Conservation (phyloP, 35 echinoderm and acorn worm species). For the Amphiura filiformis region DNA sequence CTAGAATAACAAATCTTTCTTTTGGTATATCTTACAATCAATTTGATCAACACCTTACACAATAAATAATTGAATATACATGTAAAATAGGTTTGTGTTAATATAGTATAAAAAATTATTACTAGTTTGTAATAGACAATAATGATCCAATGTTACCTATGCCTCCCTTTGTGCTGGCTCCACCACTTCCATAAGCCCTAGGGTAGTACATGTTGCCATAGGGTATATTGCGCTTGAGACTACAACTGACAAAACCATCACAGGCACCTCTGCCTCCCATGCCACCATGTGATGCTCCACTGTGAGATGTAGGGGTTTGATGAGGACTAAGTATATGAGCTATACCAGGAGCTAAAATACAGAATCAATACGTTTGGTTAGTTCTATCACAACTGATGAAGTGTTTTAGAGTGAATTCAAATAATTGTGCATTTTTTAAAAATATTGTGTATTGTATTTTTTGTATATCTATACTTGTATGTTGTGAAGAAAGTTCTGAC, state of each 20-base stretch:
- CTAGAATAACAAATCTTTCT: too few relatives aligned
- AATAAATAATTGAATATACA: too few relatives aligned
- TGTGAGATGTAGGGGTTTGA: not conserved
- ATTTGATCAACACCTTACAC: too few relatives aligned
- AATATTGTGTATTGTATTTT: not conserved
- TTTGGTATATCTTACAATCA: too few relatives aligned
- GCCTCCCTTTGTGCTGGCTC: slow-evolving; percentile 40
- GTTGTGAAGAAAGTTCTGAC: not conserved
- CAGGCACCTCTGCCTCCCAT: slow-evolving; percentile 75
- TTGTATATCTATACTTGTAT: not conserved
- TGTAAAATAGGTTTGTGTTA: too few relatives aligned
- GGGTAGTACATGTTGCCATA: slow-evolving; percentile 75
- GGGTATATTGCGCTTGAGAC: slow-evolving; percentile 53
- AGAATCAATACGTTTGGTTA: too few relatives aligned
- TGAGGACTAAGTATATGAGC: slow-evolving; percentile 35
- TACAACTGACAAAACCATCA: slow-evolving; percentile 55
- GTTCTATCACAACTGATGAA: too few relatives aligned
- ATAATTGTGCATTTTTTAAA: too few relatives aligned
- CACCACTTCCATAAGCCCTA: slow-evolving; percentile 75
- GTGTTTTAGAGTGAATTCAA: too few relatives aligned
- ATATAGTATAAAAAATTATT: too few relatives aligned
- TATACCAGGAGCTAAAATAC: slow-evolving; percentile 75
- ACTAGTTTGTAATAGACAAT: too few relatives aligned
- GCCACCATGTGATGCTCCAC: slow-evolving; percentile 86
- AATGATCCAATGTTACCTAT: slow-evolving; percentile 51